Evolutionary conservation across 2,888 invertebrate genomes (phyloP).

Genomic region (Harmothoe impar): DNA sequence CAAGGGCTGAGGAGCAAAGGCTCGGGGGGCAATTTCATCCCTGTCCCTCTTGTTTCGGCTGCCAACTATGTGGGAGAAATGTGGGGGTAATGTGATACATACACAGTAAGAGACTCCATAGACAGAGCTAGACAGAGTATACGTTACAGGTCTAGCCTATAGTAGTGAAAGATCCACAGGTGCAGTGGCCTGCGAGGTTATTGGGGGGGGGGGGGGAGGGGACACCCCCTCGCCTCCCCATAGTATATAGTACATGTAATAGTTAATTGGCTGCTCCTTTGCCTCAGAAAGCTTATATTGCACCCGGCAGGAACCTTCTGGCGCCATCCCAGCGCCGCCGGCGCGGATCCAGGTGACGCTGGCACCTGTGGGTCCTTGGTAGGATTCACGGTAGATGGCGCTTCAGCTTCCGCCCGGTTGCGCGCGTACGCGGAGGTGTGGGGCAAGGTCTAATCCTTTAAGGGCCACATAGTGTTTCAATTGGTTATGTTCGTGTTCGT

Average conservation of each 20-base stretch:
- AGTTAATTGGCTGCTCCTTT: too few species aligned
- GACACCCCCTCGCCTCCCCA: too few species aligned
- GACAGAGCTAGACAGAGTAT: too few species aligned
- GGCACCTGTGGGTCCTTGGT: slow-evolving; percentile 9
- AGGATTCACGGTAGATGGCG: slow-evolving; percentile 48
- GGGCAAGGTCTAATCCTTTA: not conserved
- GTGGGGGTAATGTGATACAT: not conserved
- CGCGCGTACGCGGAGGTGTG: not conserved
- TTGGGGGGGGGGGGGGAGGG: too few species aligned
- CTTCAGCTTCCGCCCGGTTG: not conserved
- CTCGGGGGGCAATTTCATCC: not conserved
- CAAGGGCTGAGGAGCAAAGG: not conserved
- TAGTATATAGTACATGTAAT: too few species aligned
- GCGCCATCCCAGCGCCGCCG: not conserved
- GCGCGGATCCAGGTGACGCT: slow-evolving; percentile 8
- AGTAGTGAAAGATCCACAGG: too few species aligned
- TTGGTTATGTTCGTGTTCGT: not conserved
- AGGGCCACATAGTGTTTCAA: too few species aligned
- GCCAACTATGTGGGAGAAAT: slow-evolving; percentile 18
- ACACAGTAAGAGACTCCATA: not conserved
- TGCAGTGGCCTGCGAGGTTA: too few species aligned
- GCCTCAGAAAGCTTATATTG: not conserved
- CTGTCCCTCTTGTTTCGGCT: slow-evolving; percentile 22
- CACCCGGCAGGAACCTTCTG: not conserved
- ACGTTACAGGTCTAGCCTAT: not conserved